phyloP scores from a whole-genome alignment of 2,113 vertebrate species.

The Globicephala melas region DNA sequence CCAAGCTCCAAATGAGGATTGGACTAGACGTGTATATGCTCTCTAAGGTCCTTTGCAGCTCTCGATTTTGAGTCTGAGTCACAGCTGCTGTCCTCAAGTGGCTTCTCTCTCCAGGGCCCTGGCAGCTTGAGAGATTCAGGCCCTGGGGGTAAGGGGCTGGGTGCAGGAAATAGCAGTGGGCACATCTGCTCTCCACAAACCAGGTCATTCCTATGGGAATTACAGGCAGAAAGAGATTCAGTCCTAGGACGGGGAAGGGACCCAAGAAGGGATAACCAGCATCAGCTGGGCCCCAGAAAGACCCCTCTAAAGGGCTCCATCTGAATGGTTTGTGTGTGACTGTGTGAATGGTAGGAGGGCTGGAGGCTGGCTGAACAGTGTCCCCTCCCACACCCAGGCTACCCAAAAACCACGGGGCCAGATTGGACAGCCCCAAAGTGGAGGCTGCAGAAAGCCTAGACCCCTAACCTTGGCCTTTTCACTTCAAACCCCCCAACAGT shows the following conservation, averaged over 20 bases:
- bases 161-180: not conserved
- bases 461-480: not conserved
- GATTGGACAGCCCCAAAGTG: not conserved
- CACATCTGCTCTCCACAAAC: not conserved
- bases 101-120: not conserved
- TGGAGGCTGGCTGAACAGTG: not conserved
- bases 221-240: not conserved
- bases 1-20: not conserved
- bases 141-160: fast-evolving
- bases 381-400: not conserved
- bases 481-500: not conserved
- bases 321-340: not conserved
- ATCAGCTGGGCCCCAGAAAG: not conserved
- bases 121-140: not conserved
- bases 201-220: not conserved
- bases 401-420: not conserved
- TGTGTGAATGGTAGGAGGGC: not conserved
- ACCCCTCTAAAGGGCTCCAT: not conserved
- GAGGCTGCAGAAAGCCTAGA: not conserved
- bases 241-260: not conserved
- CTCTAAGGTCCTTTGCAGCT: not conserved
- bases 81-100: not conserved
- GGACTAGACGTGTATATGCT: not conserved
- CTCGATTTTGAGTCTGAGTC: not conserved
- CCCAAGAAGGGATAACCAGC: not conserved